Evolutionary conservation across 1,140 invertebrate species (phyloP), one percentile per base, ranked within the genome.

Genomic region (Anagrus nilaparvatae): DNA sequence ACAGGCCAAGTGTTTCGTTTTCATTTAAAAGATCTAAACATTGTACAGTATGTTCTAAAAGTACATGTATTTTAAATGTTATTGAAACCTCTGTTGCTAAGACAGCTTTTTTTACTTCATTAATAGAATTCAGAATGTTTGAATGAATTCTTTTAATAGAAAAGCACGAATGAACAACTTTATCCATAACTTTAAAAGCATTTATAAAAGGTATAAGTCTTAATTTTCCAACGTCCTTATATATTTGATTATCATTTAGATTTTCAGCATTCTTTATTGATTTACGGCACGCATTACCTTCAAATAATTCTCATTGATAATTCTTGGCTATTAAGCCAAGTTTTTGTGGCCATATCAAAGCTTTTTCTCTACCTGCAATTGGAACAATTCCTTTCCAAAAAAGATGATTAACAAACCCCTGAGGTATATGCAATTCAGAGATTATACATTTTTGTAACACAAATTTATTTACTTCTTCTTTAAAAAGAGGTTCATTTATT

Each of bases 351-450:
- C 38, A 46, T 25, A 12, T 31, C 24, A 42, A 19, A n/a, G 38
- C 44, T 21, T 31, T 33, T 34, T 42, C 38, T 24, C 29, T 10
- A 5, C 29, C 44, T 21, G 34, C 23, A 16, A 46, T 28, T 20
- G 17, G 38, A 6, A 46, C 38, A 19, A 42, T 25, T 27, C 44
- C 40, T 24, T 34, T 16, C 40, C 44, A 46, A 43, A 43, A 46
- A 4, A 46, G 17, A 43, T 46, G 44, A 21, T 46, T 46, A 6
- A 42, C 40, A 12, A 43, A 46, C 3, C 44, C 44, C 37, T 47
- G 40, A 29, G 37, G 36, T 20, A 43, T 21, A 23, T 43, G 45
- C 7, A 47, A 31, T 28, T 47, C 40, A 20, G 45, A 40, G 2
- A 43, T 13, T 9, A 47, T n/a, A 18, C 45, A 47, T 28, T 47